phyloP scores from a whole-genome alignment of 2,113 vertebrate species.

The Phylloscopus whistleri region DNA sequence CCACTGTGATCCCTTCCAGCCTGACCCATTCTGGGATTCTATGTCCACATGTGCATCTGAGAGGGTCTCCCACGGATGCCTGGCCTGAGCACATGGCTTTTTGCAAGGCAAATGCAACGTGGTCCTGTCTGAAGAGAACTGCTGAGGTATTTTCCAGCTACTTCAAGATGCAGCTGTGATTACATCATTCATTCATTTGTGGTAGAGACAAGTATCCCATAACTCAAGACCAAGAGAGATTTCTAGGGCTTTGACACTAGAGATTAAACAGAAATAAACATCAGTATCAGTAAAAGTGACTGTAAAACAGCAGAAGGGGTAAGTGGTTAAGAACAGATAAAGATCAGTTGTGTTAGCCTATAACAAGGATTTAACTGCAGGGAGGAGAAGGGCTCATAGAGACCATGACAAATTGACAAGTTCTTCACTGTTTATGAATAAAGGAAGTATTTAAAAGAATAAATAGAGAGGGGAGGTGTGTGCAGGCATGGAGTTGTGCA shows the following conservation, averaged over 20 bases:
- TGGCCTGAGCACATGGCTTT: neutral
- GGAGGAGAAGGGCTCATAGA: neutral
- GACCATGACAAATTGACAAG: neutral
- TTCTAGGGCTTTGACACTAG: slow-evolving; percentile 49
- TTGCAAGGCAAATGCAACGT: neutral
- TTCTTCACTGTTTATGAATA: neutral
- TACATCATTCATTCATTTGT: slow-evolving; percentile 33
- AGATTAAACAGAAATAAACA: slow-evolving; percentile 60
- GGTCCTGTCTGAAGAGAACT: neutral
- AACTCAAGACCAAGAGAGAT: slow-evolving; percentile 37
- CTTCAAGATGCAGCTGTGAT: slow-evolving; percentile 46
- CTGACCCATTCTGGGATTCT: neutral
- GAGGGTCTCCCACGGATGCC: neutral
- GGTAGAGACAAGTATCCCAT: slow-evolving; percentile 10
- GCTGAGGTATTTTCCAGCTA: neutral
- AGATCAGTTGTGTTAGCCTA: neutral
- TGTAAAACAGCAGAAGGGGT: neutral
- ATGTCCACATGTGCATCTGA: neutral
- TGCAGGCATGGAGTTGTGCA: neutral
- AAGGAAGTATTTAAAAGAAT: neutral
- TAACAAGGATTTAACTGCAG: neutral
- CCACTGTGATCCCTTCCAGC: neutral
- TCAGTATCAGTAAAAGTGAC: slow-evolving; percentile 5
- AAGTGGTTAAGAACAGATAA: slow-evolving; percentile 38
- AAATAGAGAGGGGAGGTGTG: neutral